A percentile compares a stretch with the other conserved stretches of the same genome.
Evolutionary conservation across 2,797 vertebrate genomes (phyloP).

Genomic region (Bradypodion ventrale): DNA sequence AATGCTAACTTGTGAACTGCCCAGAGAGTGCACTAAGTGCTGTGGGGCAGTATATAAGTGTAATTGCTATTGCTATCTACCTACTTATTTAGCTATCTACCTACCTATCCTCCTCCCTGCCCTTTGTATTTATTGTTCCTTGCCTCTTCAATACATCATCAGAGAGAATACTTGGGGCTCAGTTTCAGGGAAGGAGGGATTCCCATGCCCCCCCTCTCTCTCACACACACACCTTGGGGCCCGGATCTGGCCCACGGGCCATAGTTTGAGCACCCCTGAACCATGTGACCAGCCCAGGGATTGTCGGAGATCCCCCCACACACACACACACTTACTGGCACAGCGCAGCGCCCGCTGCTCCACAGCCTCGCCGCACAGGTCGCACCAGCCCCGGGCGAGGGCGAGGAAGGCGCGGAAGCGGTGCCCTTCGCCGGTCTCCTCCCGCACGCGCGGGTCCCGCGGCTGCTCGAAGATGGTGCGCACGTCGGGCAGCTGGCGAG

Average conservation of each 20-base stretch:
- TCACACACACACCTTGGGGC: too few relatives aligned
- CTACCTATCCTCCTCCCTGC: too few relatives aligned
- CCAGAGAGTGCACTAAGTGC: too few relatives aligned
- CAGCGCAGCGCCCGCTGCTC: constrained; percentile 81
- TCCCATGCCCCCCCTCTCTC: neutral
- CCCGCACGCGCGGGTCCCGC: constrained; percentile 78
- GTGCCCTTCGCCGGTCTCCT: constrained; percentile 85
- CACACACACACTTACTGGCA: constrained; percentile 81
- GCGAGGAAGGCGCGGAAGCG: constrained; percentile 73
- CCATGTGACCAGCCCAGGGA: too few relatives aligned
- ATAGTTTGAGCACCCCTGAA: too few relatives aligned
- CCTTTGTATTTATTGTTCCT: too few relatives aligned
- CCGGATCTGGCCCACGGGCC: too few relatives aligned
- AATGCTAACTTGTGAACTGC: too few relatives aligned
- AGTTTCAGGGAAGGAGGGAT: neutral
- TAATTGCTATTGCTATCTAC: too few relatives aligned
- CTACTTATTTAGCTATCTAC: too few relatives aligned
- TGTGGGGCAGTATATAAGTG: too few relatives aligned
- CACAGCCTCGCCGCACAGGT: constrained; percentile 85
- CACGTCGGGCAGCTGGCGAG: constrained; percentile 82
- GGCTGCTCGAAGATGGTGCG: constrained; percentile 87
- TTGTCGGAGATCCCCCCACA: too few relatives aligned
- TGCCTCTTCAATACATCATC: neutral
- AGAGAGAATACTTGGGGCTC: neutral
- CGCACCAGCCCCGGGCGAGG: constrained; percentile 85